A percentile compares a stretch with the other conserved stretches of the same genome.
phyloP scores from a whole-genome alignment of 2,113 vertebrate species.

The Romanogobio albipinnatus region DNA sequence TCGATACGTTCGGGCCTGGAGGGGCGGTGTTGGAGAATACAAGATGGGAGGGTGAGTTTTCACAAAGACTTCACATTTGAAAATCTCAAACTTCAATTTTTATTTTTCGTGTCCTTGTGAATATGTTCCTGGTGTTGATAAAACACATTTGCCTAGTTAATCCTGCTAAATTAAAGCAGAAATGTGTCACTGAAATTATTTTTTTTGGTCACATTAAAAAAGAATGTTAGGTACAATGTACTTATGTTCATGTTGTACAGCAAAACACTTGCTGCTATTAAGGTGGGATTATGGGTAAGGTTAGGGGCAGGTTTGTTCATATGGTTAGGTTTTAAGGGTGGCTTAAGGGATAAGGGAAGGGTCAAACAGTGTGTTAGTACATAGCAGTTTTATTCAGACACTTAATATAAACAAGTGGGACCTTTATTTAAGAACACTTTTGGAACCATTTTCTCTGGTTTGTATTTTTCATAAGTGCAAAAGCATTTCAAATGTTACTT shows the following conservation, averaged over 20 bases:
- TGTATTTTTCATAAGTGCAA: not conserved
- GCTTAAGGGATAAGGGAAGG: no score
- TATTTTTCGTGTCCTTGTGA: not conserved
- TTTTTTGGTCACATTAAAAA: no score
- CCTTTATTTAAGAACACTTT: not conserved
- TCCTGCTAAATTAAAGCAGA: not conserved
- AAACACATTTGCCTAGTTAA: not conserved
- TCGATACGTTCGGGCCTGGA: constrained; percentile 80
- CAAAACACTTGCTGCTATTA: no score
- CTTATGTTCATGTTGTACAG: no score
- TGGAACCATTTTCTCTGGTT: not conserved
- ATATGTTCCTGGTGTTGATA: not conserved
- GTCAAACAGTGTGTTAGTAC: no score
- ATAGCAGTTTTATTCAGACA: no score
- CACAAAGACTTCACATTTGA: not conserved
- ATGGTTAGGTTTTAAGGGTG: no score
- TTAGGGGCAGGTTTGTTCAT: no score
- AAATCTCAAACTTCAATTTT: no score
- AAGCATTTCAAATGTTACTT: not conserved
- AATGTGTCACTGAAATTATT: not conserved
- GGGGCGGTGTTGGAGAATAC: constrained; percentile 84
- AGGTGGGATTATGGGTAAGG: no score
- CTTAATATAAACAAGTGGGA: no score
- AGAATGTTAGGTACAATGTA: no score
- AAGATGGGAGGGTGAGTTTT: constrained; percentile 87